Evolutionary conservation across 2,888 invertebrate species (phyloP).

Genomic region (Nomada ferruginata): DNA sequence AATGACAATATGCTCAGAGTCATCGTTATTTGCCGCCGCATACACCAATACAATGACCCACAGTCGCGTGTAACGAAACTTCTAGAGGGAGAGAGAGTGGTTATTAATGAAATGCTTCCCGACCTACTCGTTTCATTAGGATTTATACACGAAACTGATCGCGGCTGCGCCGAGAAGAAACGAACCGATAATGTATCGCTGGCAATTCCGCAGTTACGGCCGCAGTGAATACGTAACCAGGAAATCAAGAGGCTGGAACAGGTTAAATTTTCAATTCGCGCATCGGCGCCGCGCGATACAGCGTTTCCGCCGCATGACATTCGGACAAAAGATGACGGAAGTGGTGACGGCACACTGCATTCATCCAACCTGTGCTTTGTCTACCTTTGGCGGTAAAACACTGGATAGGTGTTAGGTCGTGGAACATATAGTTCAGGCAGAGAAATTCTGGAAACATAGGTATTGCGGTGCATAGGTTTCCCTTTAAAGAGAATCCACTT

Average conservation of each 20-base stretch:
- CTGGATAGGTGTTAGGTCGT: no score
- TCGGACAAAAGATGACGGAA: conserved; percentile 70
- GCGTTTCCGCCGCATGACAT: conserved; percentile 20
- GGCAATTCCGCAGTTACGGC: conserved; percentile 25
- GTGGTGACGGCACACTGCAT: conserved; percentile 20
- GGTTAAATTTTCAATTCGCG: conserved; percentile 23
- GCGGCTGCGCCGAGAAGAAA: not conserved
- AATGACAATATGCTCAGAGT: conserved; percentile 28
- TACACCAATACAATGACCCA: not conserved
- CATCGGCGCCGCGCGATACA: conserved; percentile 14
- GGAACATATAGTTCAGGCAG: no score
- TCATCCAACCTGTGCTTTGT: not conserved
- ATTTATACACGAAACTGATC: conserved; percentile 51
- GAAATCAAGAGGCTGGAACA: conserved; percentile 3
- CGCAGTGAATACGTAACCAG: conserved; percentile 2
- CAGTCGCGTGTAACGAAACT: conserved; percentile 7
- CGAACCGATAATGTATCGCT: not conserved
- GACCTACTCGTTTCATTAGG: conserved; percentile 32
- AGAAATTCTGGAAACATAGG: no score
- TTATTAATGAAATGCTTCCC: conserved; percentile 56
- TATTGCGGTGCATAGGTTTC: no score
- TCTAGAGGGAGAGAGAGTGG: not conserved
- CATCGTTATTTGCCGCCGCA: not conserved
- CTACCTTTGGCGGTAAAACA: not conserved
- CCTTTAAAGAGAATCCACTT: no score